A percentile compares a stretch with the other conserved stretches of the same genome.
These are phyloP conservation scores for Proteles cristata DNA, from an alignment of 2,113 vertebrate species.

Conservation along the genomic window DNA sequence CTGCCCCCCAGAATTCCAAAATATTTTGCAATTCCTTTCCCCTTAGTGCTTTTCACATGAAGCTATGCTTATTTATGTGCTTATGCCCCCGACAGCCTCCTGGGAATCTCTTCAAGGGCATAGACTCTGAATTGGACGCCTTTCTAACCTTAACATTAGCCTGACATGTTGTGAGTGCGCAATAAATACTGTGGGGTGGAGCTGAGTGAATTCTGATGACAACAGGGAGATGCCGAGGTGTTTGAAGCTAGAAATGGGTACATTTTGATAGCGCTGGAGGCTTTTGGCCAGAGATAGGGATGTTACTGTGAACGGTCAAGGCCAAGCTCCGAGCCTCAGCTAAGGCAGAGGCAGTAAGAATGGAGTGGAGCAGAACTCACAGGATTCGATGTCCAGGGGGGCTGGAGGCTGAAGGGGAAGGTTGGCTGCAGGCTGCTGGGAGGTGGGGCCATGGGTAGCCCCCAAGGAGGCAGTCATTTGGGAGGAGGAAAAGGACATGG, in stretches of 20 bases:
- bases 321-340: not conserved
- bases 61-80: not conserved
- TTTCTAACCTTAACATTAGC: not conserved
- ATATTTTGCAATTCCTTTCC: not conserved
- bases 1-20: not conserved
- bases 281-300: not conserved
- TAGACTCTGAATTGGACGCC: not conserved
- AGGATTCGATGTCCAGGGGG: not conserved
- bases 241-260: not conserved
- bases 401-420: not conserved
- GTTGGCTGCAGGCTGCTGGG: not conserved
- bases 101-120: not conserved
- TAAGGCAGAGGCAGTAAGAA: not conserved
- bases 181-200: not conserved
- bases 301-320: not conserved
- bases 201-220: not conserved
- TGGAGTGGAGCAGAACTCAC: not conserved
- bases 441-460: accelerated
- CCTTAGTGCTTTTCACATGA: not conserved
- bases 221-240: not conserved
- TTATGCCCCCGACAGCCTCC: not conserved
- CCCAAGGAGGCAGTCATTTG: not conserved
- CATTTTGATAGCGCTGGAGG: not conserved
- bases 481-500: not conserved
- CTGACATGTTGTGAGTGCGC: accelerated